phyloP scores from a whole-genome alignment of 2,888 invertebrate genomes.

The Eucera pruinosa region DNA sequence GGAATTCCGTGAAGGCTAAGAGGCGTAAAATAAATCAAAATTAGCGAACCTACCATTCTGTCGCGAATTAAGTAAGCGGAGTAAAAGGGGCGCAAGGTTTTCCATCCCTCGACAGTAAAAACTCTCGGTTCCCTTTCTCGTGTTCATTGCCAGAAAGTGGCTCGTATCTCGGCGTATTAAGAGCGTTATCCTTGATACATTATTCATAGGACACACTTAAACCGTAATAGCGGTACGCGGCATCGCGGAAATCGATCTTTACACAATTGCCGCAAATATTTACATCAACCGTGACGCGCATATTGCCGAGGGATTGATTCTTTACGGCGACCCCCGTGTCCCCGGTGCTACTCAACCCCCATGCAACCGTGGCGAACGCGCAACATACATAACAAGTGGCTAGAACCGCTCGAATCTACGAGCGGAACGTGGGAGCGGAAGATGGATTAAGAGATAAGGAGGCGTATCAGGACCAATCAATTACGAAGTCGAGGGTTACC shows the following conservation, averaged over 20 bases:
- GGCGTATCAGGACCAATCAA: constrained; percentile 83
- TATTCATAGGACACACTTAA: constrained; percentile 72
- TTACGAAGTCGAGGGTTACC: constrained; percentile 80
- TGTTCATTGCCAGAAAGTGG: constrained; percentile 40
- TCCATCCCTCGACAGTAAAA: constrained; percentile 19
- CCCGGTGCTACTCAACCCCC: constrained; percentile 30
- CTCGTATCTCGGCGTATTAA: constrained; percentile 57
- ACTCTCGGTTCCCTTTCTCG: not conserved
- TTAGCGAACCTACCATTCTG: no score
- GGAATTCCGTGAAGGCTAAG: no score
- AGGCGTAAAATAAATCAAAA: no score
- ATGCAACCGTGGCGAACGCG: constrained; percentile 47
- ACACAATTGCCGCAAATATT: constrained; percentile 80
- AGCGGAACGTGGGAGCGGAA: constrained; percentile 71
- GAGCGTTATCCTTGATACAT: constrained; percentile 70
- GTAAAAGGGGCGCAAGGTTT: no score
- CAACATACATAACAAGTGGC: constrained; percentile 63
- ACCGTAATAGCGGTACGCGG: constrained; percentile 59
- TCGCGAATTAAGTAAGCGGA: no score
- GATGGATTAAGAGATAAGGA: constrained; percentile 83
- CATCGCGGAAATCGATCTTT: constrained; percentile 70
- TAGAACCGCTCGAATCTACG: constrained; percentile 65
- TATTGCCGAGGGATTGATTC: constrained; percentile 78
- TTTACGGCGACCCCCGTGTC: constrained; percentile 72
- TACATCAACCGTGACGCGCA: constrained; percentile 72